Conservation (phyloP, 2,113 vertebrate genomes). For the Centropus unirufus region DNA sequence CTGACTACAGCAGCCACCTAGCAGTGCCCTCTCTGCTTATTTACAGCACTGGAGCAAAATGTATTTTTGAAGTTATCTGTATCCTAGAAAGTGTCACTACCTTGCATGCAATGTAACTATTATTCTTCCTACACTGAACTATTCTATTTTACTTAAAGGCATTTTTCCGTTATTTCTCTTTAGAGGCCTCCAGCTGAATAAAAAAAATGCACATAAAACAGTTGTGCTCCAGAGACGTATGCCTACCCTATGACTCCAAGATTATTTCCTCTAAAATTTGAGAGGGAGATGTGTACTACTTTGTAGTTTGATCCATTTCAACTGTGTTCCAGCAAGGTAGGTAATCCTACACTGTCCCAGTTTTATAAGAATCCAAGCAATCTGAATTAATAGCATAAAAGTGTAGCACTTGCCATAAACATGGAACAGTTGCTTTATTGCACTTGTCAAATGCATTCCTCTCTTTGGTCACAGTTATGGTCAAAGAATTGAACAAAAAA, state of each 20-base stretch:
- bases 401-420: constrained; percentile 76
- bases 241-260: neutral
- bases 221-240: neutral
- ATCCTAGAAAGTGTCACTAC: neutral
- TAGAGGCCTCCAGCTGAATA: neutral
- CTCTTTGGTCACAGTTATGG: constrained; percentile 83
- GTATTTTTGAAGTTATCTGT: neutral
- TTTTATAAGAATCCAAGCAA: constrained; percentile 74
- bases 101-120: neutral
- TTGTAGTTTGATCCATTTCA: constrained; percentile 70
- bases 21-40: neutral
- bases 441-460: constrained; percentile 79
- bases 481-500: constrained; percentile 65
- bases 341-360: constrained; percentile 76
- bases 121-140: neutral
- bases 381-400: constrained; percentile 77
- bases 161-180: neutral
- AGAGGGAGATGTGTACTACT: constrained; percentile 42
- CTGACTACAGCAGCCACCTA: neutral
- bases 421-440: constrained; percentile 76
- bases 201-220: neutral
- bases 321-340: constrained; percentile 69
- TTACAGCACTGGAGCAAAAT: neutral
- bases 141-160: neutral
- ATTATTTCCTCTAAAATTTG: constrained; percentile 46